Evolutionary conservation across 1,140 invertebrate species (phyloP).

Genomic region (Galendromus occidentalis): DNA sequence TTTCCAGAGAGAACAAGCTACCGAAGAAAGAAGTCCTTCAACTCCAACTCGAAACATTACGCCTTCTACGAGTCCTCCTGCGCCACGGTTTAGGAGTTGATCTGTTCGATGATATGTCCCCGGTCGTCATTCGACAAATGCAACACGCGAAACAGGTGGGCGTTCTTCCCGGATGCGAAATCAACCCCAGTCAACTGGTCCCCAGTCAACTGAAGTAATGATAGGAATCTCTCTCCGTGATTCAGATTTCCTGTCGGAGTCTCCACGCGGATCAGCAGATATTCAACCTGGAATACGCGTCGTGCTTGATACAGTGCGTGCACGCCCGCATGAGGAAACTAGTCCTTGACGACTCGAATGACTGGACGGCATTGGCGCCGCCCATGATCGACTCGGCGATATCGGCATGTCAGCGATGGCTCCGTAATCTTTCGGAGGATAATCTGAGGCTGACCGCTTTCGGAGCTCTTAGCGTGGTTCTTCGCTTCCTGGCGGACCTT

Average conservation of each 20-base stretch:
- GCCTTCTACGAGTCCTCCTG: neutral
- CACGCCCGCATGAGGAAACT: neutral
- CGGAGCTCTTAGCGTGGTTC: too few species aligned
- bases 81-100: neutral
- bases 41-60: neutral
- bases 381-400: too few species aligned
- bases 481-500: too few species aligned
- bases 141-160: neutral
- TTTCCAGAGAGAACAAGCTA: neutral
- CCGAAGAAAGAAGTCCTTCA: neutral
- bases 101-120: neutral
- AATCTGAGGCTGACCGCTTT: too few species aligned
- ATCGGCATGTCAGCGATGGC: too few species aligned
- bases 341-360: neutral
- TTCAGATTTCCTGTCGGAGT: neutral
- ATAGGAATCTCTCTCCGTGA: too few species aligned
- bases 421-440: too few species aligned
- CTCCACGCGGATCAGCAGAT: neutral
- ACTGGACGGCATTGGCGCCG: neutral
- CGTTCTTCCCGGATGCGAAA: too few species aligned
- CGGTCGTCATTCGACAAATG: neutral
- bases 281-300: neutral
- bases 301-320: neutral
- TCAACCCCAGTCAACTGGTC: too few species aligned
- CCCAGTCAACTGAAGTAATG: too few species aligned